Conservation (phyloP, 2,797 vertebrate species). For the Cuniculus paca region DNA sequence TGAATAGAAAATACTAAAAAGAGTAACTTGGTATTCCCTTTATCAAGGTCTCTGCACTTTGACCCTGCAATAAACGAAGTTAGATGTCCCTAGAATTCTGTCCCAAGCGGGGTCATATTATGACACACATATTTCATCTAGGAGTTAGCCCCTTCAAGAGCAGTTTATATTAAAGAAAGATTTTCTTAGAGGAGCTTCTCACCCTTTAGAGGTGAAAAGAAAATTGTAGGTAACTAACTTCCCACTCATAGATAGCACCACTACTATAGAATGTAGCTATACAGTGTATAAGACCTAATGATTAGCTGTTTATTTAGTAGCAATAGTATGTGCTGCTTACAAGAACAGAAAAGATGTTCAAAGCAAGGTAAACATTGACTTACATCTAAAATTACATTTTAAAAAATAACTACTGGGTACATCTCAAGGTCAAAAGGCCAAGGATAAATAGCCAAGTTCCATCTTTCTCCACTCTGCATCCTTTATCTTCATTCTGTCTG, state of each 20-base stretch:
- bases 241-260: not conserved
- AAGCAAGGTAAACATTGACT: not conserved
- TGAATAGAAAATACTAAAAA: not conserved
- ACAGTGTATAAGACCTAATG: not conserved
- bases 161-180: not conserved
- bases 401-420: not conserved
- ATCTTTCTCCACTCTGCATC: not conserved
- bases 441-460: not conserved
- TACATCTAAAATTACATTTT: not conserved
- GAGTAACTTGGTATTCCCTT: not conserved
- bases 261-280: not conserved
- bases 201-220: not conserved
- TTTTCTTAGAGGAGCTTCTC: not conserved
- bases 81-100: not conserved
- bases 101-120: not conserved
- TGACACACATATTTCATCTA: not conserved
- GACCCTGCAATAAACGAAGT: not conserved
- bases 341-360: not conserved
- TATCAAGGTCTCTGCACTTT: not conserved
- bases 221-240: not conserved
- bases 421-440: not conserved
- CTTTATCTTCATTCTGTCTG: not conserved
- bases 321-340: not conserved
- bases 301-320: not conserved
- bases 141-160: not conserved